A percentile compares a stretch with the other conserved stretches of the same genome.
Conservation (phyloP, 2,113 vertebrate species). For the Oryzias melastigma region DNA sequence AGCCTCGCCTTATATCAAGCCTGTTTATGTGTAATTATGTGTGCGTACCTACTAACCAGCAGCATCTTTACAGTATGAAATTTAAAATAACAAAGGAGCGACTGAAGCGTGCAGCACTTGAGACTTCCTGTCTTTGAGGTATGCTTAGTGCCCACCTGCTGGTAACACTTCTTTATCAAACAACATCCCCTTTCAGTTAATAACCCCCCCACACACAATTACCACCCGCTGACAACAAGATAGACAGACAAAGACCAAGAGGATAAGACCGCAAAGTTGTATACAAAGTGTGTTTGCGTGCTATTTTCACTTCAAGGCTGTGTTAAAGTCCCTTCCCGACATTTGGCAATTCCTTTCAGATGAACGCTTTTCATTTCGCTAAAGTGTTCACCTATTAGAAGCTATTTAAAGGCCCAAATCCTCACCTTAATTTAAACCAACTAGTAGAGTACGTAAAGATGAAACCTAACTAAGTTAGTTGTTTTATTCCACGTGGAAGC, state of each 20-base stretch:
- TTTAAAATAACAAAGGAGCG: background rate
- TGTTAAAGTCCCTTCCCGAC: constrained; percentile 35
- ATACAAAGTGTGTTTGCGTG: constrained; percentile 18
- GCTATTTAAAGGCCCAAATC: constrained; percentile 55
- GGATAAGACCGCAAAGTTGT: constrained; percentile 13
- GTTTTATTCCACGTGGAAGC: constrained; percentile 38
- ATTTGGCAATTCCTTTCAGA: constrained; percentile 41
- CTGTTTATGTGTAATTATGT: too few relatives aligned
- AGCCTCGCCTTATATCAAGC: too few relatives aligned
- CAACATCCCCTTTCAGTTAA: constrained; percentile 65
- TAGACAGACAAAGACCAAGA: constrained; percentile 39
- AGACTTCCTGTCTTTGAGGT: constrained; percentile 56
- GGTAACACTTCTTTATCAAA: constrained; percentile 56
- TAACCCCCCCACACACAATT: constrained; percentile 37
- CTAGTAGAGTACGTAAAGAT: constrained; percentile 27
- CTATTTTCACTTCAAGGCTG: constrained; percentile 18
- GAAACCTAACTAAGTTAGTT: constrained; percentile 47
- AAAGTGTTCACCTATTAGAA: constrained; percentile 52
- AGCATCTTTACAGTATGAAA: too few relatives aligned
- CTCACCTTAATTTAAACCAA: constrained; percentile 42
- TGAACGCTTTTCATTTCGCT: constrained; percentile 54
- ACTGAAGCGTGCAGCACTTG: constrained; percentile 11
- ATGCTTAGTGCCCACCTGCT: constrained; percentile 52
- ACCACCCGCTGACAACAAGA: constrained; percentile 44
- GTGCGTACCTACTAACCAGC: too few relatives aligned